Evolutionary conservation across 2,113 vertebrate genomes (phyloP), one percentile per base, ranked within the genome.

Genomic region (Herpailurus yagouaroundi): DNA sequence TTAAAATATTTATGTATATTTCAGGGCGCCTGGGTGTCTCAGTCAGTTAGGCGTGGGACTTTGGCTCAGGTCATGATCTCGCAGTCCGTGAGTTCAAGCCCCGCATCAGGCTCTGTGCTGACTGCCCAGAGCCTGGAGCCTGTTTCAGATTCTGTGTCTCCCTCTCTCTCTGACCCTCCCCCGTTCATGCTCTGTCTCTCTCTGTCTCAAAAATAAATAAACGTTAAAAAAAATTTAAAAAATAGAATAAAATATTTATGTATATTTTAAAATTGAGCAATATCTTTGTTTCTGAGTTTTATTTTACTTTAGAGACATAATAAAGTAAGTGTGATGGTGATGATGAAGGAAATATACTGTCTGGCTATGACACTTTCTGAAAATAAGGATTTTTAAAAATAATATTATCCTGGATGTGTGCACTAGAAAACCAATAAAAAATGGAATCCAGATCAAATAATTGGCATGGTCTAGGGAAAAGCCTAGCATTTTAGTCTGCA

Each of bases 251-350:
- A 94, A 95, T 89, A 81, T 79, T 88, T 60, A 41, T 31, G 0
- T 89, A 4, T 3, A 36, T 66, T 97, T 95, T 63, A 85, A 96
- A 95, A 94, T 92, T 95, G 10, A 77, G 3, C 5, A 82, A 19
- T 73, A n/a, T 50, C 60, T 96, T 91, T 14, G 48, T 27, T 89
- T 80, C 38, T 55, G n/a, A 91, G 76, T 79, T 89, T 81, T 81
- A 69, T 82, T 88, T 80, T 93, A 48, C 8, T 8, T 50, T 36
- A 68, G 52, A 89, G n/a, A 68, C 55, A 68, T 57, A 82, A 93
- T 33, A 88, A 64, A 94, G 33, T 18, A 95, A 87, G 71, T 86
- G 5, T 68, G 50, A 25, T 85, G 25, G 66, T 74, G 25, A 38
- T 95, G 33, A 45, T 63, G 4, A 57, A 81, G 13, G 57, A 60